Conservation (phyloP, 1,140 invertebrate genomes). For the Ceratitis capitata region DNA sequence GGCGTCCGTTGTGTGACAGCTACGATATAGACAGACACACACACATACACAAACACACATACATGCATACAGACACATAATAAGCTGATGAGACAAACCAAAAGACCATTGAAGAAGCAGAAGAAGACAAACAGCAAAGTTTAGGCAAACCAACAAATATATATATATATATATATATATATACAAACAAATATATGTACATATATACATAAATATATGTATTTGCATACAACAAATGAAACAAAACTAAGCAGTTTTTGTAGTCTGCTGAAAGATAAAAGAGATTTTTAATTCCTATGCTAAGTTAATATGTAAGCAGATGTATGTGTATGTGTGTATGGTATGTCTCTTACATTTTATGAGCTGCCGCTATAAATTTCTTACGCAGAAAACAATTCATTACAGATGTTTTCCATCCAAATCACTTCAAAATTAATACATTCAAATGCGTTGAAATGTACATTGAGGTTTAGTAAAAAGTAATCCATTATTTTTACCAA, state of each 20-base stretch:
- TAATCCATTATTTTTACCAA: no score
- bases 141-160: background rate
- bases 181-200: background rate
- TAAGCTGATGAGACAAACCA: background rate
- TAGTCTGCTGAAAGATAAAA: constrained; percentile 14
- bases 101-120: constrained; percentile 1
- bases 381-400: background rate
- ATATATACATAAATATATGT: background rate
- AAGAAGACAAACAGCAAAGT: background rate
- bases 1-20: background rate
- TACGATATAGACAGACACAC: background rate
- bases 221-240: no score
- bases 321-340: no score
- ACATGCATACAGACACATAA: background rate
- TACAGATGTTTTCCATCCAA: constrained; percentile 29
- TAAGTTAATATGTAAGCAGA: background rate
- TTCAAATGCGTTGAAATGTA: constrained; percentile 9
- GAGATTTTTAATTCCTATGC: constrained; percentile 10
- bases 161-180: background rate
- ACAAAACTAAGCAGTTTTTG: no score
- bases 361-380: background rate
- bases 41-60: background rate
- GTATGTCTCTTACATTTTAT: background rate
- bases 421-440: constrained; percentile 32
- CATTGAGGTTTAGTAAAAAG: no score